A percentile compares a stretch with the other conserved stretches of the same genome.
Conservation (phyloP, 2,113 vertebrate genomes). For the Anhinga rufa region DNA sequence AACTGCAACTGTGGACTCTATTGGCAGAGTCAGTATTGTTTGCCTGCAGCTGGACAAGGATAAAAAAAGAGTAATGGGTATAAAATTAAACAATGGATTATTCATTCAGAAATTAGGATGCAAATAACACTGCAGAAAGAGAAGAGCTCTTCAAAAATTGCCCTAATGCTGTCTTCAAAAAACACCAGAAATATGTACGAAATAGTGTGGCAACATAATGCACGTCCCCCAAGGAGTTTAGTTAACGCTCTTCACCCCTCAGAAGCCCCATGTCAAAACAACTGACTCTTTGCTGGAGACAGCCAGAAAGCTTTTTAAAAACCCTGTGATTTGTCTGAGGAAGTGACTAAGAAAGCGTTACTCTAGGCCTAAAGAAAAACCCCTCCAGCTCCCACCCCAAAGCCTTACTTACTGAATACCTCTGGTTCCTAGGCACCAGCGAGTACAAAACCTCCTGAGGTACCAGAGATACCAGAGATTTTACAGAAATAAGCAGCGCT, state of each 20-base stretch:
- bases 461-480: background rate
- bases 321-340: background rate
- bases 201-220: accelerated
- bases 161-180: background rate
- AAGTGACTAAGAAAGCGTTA: background rate
- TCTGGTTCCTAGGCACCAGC: background rate
- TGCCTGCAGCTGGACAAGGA: background rate
- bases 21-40: background rate
- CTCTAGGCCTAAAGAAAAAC: background rate
- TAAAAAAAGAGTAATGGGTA: background rate
- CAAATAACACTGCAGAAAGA: background rate
- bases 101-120: background rate
- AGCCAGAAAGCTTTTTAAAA: background rate
- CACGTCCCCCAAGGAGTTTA: background rate
- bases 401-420: background rate
- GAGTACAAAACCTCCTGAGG: background rate
- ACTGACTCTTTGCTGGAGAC: background rate
- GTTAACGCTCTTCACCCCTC: background rate
- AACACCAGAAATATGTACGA: accelerated
- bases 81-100: background rate
- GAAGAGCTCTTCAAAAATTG: background rate
- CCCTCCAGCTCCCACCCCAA: background rate
- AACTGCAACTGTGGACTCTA: background rate
- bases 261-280: background rate
- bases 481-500: background rate